Conservation (phyloP, 2,113 vertebrate species). For the Carassius auratus region DNA sequence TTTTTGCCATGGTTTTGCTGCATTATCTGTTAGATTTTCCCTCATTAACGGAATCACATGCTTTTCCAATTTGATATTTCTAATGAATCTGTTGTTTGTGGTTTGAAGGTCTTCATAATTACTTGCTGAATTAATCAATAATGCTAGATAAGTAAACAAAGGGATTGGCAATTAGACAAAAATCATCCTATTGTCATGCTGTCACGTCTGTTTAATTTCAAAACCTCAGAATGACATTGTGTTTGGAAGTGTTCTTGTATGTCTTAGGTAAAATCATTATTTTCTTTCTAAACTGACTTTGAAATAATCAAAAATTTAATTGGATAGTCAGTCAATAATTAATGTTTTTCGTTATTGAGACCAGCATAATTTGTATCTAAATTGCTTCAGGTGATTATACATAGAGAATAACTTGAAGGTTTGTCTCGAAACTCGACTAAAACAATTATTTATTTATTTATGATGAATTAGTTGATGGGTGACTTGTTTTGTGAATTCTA, state of each 20-base stretch:
- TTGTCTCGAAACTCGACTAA: neutral
- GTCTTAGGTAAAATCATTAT: neutral
- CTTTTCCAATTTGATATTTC: slow-evolving; percentile 10
- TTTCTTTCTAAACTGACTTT: slow-evolving; percentile 15
- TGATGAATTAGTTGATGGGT: slow-evolving; percentile 45
- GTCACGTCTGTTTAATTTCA: slow-evolving; percentile 48
- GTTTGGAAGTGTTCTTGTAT: slow-evolving; percentile 14
- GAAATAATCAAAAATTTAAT: neutral
- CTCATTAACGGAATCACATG: neutral
- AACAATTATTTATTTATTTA: too few relatives aligned
- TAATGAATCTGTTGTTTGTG: slow-evolving; percentile 28
- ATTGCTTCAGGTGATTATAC: neutral
- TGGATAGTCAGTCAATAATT: neutral
- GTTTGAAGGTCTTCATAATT: slow-evolving; percentile 45
- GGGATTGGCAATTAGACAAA: slow-evolving; percentile 43
- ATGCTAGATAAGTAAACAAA: slow-evolving; percentile 30
- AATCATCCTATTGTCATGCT: slow-evolving; percentile 15
- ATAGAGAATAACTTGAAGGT: neutral
- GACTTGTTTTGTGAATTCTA: slow-evolving; percentile 69
- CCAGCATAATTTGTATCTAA: neutral
- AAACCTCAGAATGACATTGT: neutral
- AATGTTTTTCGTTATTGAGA: neutral
- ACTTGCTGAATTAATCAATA: slow-evolving; percentile 38
- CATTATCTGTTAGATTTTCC: neutral
- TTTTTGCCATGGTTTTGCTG: neutral